phyloP scores from a whole-genome alignment of 2,113 vertebrate genomes.

The Solenodon paradoxus region DNA sequence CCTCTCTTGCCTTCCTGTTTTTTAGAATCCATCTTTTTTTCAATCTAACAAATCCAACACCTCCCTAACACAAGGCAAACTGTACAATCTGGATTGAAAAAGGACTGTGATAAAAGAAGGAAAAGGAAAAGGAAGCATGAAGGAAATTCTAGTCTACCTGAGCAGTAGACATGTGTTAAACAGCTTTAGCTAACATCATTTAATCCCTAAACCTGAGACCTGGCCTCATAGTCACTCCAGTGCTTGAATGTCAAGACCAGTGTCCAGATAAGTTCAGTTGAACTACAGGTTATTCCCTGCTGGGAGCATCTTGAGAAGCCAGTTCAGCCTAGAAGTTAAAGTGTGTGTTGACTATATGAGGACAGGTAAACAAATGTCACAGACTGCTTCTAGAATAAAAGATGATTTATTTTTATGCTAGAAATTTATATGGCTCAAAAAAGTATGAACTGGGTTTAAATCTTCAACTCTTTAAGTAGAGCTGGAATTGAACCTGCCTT shows the following conservation, averaged over 20 bases:
- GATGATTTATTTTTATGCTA: neutral
- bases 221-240: neutral
- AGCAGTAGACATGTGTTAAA: neutral
- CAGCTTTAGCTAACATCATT: neutral
- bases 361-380: neutral
- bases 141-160: constrained; percentile 2
- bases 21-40: constrained; percentile 13
- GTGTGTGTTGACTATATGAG: neutral
- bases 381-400: neutral
- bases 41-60: neutral
- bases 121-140: neutral
- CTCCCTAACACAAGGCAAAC: neutral
- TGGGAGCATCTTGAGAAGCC: neutral
- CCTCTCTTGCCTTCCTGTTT: neutral
- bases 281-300: neutral
- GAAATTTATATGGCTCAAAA: neutral
- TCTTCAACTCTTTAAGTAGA: neutral
- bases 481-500: neutral
- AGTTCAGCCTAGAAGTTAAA: constrained; percentile 20
- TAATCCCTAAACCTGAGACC: neutral
- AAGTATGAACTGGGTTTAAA: neutral
- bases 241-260: constrained; percentile 30
- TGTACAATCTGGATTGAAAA: neutral
- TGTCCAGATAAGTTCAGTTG: neutral
- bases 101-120: neutral